phyloP scores from a whole-genome alignment of 2,888 invertebrate genomes.

The Tholera decimalis region DNA sequence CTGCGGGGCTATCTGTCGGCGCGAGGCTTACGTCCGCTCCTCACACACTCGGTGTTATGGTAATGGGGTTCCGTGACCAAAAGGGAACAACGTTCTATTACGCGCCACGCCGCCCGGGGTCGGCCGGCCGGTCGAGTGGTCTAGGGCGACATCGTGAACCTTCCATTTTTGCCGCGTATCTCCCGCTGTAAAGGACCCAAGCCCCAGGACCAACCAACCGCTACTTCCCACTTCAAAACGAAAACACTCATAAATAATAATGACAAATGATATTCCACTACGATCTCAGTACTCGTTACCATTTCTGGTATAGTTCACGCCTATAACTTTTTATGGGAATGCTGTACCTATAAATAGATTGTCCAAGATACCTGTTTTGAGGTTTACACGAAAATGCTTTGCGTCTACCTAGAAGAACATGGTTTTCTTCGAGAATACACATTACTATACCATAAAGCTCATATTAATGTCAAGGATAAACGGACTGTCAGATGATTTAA shows the following conservation, averaged over 20 bases:
- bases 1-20: constrained; percentile 61
- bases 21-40: constrained; percentile 71
- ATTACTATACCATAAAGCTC: constrained; percentile 69
- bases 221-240: constrained; percentile 74
- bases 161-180: constrained; percentile 81
- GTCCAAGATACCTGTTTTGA: constrained; percentile 35
- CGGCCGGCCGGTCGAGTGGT: constrained; percentile 41
- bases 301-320: constrained; percentile 71
- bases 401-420: constrained; percentile 39
- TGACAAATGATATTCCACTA: constrained; percentile 81
- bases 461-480: constrained; percentile 76
- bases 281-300: constrained; percentile 67
- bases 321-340: constrained; percentile 78
- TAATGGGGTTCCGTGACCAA: constrained; percentile 83
- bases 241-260: constrained; percentile 81
- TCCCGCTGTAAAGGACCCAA: constrained; percentile 77
- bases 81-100: constrained; percentile 76
- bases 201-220: constrained; percentile 59
- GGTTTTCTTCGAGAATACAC: constrained; percentile 46
- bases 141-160: constrained; percentile 80
- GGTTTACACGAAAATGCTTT: constrained; percentile 35
- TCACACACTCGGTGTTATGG: constrained; percentile 80
- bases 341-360: constrained; percentile 70
- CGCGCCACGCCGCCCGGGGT: constrained; percentile 66
- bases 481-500: constrained; percentile 79